Conservation (phyloP, 1,140 invertebrate species). For the Rhizoglyphus robini region DNA sequence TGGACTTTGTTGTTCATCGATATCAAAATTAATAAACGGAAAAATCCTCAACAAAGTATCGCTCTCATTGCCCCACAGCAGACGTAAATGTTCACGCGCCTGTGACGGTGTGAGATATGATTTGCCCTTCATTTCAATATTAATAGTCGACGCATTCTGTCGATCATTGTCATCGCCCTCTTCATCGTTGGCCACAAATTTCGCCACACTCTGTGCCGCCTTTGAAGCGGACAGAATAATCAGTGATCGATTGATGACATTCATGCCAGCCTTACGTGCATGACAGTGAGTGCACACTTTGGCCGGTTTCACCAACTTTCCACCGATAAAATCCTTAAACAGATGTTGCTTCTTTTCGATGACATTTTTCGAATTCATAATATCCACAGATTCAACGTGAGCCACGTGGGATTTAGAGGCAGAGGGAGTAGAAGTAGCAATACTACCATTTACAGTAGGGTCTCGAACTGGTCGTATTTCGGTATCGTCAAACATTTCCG, state of each 20-base stretch:
- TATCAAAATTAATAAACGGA: slow-evolving; percentile 15
- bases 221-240: slow-evolving; percentile 15
- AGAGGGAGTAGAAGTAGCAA: no score
- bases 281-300: slow-evolving; percentile 31
- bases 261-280: slow-evolving; percentile 15
- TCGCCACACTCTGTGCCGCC: not conserved
- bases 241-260: slow-evolving; percentile 20
- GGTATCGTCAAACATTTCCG: no score
- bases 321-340: slow-evolving; percentile 27
- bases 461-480: no score
- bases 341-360: slow-evolving; percentile 27
- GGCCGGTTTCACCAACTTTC: slow-evolving; percentile 22
- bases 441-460: not conserved
- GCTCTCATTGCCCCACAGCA: slow-evolving; percentile 61
- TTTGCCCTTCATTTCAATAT: slow-evolving; percentile 26
- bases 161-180: slow-evolving; percentile 21
- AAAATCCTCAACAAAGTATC: slow-evolving; percentile 23
- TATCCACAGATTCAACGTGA: slow-evolving; percentile 1
- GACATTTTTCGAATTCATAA: slow-evolving; percentile 26
- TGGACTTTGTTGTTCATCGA: no score
- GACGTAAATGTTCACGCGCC: slow-evolving; percentile 50
- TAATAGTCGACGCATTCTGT: not conserved
- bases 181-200: slow-evolving; percentile 26
- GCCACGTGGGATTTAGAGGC: no score
- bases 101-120: slow-evolving; percentile 31